Evolutionary conservation across 2,888 invertebrate species (phyloP).

Genomic region (Subacronicta megacephala): DNA sequence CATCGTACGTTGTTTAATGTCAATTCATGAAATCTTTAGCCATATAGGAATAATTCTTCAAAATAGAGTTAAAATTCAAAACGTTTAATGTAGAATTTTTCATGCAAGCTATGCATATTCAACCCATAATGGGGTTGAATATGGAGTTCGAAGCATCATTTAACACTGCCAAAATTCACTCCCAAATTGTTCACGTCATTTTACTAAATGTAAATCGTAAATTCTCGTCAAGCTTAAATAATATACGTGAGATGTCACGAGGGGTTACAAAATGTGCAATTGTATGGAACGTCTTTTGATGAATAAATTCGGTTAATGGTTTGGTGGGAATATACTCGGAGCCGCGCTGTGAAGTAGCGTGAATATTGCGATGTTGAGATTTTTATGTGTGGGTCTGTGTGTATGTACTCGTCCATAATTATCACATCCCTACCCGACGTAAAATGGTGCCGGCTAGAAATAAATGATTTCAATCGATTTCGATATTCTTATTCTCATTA

Average conservation of each 20-base stretch:
- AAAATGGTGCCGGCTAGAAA: too few species aligned
- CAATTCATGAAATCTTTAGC: too few species aligned
- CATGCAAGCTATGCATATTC: constrained; percentile 33
- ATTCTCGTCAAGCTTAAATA: constrained; percentile 62
- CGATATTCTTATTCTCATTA: too few species aligned
- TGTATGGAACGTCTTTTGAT: constrained; percentile 50
- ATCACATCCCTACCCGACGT: too few species aligned
- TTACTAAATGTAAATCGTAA: constrained; percentile 69
- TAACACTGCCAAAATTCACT: constrained; percentile 42
- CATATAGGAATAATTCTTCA: too few species aligned
- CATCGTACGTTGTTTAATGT: too few species aligned
- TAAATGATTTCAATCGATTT: too few species aligned
- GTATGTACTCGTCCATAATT: too few species aligned
- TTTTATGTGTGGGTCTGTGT: neutral
- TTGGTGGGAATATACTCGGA: constrained; percentile 22
- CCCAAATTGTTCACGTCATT: constrained; percentile 51
- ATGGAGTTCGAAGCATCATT: constrained; percentile 29
- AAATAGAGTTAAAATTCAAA: constrained; percentile 5
- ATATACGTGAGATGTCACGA: constrained; percentile 36
- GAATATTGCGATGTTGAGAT: neutral
- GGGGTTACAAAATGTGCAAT: constrained; percentile 46
- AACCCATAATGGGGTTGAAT: constrained; percentile 11
- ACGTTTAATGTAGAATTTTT: constrained; percentile 26
- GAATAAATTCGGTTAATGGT: constrained; percentile 48
- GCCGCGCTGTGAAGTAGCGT: constrained; percentile 8